phyloP scores from a whole-genome alignment of 2,797 vertebrate genomes.

The Gymnopithys bicolor region DNA sequence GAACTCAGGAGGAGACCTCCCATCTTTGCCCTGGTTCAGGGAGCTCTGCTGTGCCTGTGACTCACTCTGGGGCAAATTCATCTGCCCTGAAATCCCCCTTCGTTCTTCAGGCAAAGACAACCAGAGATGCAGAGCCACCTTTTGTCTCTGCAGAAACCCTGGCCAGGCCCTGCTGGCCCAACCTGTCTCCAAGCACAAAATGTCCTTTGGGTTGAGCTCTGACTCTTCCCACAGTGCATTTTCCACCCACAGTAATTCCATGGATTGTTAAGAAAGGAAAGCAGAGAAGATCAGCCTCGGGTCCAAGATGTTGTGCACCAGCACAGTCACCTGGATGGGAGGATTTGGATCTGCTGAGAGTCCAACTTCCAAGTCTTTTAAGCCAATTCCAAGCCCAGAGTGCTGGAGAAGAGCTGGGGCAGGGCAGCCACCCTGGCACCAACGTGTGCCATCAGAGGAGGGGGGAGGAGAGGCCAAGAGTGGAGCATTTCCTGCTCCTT shows the following conservation, averaged over 20 bases:
- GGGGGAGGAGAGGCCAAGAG: not conserved
- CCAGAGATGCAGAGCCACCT: not conserved
- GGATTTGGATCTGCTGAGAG: too few relatives aligned
- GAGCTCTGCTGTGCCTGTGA: not conserved
- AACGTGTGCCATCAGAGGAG: rapidly evolving
- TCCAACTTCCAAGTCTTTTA: rapidly evolving
- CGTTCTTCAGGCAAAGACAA: rapidly evolving
- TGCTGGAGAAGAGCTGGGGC: not conserved
- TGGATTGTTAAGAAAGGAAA: too few relatives aligned
- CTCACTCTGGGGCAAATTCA: not conserved
- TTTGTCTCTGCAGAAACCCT: not conserved
- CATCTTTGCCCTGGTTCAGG: not conserved
- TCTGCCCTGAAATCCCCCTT: not conserved
- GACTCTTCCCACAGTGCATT: not conserved
- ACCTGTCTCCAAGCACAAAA: not conserved
- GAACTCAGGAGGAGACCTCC: not conserved
- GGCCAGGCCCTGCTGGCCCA: too few relatives aligned
- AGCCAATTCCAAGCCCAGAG: not conserved
- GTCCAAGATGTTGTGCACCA: not conserved
- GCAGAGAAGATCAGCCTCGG: not conserved
- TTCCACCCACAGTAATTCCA: not conserved
- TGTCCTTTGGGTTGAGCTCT: not conserved
- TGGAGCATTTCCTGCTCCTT: not conserved
- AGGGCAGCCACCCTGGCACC: not conserved
- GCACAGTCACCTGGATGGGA: not conserved